phyloP scores from a whole-genome alignment of 2,797 vertebrate genomes.

The Hydrolagus colliei region DNA sequence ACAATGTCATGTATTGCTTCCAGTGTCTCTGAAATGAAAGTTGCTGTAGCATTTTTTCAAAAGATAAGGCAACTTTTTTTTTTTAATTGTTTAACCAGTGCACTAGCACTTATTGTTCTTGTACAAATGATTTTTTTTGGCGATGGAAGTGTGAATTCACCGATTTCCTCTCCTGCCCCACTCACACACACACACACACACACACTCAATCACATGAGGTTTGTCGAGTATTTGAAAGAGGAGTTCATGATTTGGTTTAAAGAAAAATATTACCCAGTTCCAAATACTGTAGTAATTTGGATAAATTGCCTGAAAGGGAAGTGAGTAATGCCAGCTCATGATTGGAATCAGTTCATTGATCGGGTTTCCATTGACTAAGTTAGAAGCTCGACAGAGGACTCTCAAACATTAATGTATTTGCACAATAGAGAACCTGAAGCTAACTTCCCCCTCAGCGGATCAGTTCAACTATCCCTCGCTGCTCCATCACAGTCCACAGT shows the following conservation, averaged over 20 bases:
- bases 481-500: background rate
- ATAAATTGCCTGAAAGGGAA: constrained; percentile 1
- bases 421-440: background rate
- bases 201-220: no score
- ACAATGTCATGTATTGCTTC: no score
- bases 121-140: no score
- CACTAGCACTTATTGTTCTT: no score
- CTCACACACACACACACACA: no score
- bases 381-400: background rate
- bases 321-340: background rate
- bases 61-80: no score
- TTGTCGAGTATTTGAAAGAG: constrained; percentile 11
- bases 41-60: no score
- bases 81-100: no score
- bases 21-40: no score
- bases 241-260: constrained; percentile 19
- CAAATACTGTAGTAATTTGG: background rate
- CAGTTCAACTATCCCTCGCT: background rate
- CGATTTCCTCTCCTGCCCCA: no score
- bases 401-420: background rate
- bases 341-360: constrained; percentile 1
- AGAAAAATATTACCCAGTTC: background rate
- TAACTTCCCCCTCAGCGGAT: background rate
- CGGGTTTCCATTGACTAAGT: constrained; percentile 4
- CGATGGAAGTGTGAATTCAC: no score